A percentile compares a stretch with the other conserved stretches of the same genome.
Evolutionary conservation across 2,888 invertebrate genomes (phyloP).

Genomic region (Caenorhabditis doughertyi): DNA sequence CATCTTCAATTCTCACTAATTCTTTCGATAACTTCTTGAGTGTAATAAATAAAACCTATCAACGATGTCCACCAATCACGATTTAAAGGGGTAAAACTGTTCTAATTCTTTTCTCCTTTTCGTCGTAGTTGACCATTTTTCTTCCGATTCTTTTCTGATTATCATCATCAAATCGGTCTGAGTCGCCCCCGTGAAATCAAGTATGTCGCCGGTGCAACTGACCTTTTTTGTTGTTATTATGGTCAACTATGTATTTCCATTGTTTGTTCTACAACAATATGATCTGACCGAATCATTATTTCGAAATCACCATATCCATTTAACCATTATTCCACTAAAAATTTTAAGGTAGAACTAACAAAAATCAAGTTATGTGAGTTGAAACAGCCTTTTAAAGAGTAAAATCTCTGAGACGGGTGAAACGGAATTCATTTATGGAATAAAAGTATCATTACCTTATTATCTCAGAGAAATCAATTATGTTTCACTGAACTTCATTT

Average conservation of each 20-base stretch:
- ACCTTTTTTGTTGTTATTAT: not conserved
- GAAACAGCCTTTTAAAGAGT: too few species aligned
- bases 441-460: too few species aligned
- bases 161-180: conserved; percentile 19
- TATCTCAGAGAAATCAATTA: not conserved
- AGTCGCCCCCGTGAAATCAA: not conserved
- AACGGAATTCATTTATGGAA: too few species aligned
- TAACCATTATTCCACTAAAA: too few species aligned
- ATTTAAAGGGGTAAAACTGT: conserved; percentile 44
- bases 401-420: too few species aligned
- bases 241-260: not conserved
- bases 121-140: not conserved
- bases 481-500: not conserved
- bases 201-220: conserved; percentile 15
- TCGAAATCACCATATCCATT: too few species aligned
- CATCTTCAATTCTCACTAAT: not conserved
- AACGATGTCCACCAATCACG: conserved; percentile 31
- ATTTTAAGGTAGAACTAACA: too few species aligned
- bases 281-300: too few species aligned
- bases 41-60: conserved; percentile 52
- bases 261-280: not conserved
- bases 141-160: conserved; percentile 13
- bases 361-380: too few species aligned
- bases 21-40: conserved; percentile 26
- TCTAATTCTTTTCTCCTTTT: conserved; percentile 42